Conservation (phyloP, 2,888 invertebrate genomes). For the Eristalinus aeneus region DNA sequence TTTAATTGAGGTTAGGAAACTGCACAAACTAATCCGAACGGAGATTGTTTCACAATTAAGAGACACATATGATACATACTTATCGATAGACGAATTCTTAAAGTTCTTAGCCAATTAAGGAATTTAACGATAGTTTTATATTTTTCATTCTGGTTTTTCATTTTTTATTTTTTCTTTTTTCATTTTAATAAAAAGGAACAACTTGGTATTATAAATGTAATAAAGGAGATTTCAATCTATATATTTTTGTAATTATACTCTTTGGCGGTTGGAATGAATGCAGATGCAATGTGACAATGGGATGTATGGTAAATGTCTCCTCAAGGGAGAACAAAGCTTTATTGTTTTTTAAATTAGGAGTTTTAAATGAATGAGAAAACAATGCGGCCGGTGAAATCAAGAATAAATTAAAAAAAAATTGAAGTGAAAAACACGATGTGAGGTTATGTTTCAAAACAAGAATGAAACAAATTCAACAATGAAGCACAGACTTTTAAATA, state of each 20-base stretch:
- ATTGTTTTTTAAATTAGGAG: too few species aligned
- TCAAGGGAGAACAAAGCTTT: too few species aligned
- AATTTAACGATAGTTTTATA: slow-evolving; percentile 37
- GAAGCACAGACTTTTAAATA: too few species aligned
- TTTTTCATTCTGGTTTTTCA: neutral
- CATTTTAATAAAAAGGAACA: slow-evolving; percentile 53
- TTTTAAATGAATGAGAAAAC: too few species aligned
- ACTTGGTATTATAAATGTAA: slow-evolving; percentile 52
- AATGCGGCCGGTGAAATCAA: too few species aligned
- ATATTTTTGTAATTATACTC: neutral
- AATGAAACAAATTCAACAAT: too few species aligned
- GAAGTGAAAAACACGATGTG: too few species aligned
- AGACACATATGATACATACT: slow-evolving; percentile 27
- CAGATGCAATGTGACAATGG: too few species aligned
- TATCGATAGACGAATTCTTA: slow-evolving; percentile 27
- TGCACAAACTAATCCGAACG: slow-evolving; percentile 33
- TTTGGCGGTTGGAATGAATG: neutral
- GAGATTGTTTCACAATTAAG: neutral
- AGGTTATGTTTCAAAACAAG: too few species aligned
- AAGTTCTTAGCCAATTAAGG: slow-evolving; percentile 39
- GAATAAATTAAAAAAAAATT: too few species aligned
- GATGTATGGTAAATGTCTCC: too few species aligned
- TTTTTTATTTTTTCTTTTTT: neutral
- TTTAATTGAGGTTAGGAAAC: slow-evolving; percentile 52
- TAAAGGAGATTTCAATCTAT: slow-evolving; percentile 40